These are phyloP conservation scores for Meloidogyne hapla DNA, from an alignment of 1,140 invertebrate species.

Conservation along the genomic window DNA sequence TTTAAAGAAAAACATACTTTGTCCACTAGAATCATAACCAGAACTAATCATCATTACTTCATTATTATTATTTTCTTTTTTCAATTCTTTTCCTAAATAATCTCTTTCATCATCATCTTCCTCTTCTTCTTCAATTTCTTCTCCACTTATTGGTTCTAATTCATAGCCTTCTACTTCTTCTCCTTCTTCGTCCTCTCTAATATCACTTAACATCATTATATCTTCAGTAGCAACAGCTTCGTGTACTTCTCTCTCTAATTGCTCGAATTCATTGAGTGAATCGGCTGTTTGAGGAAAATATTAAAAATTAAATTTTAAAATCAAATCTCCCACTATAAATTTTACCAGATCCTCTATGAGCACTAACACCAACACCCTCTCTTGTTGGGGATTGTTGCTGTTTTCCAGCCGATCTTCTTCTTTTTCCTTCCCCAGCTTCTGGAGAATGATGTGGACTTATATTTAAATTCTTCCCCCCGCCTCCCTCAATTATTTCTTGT, in stretches of 20 bases:
- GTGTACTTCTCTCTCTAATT: constrained; percentile 50
- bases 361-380: background rate
- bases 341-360: background rate
- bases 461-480: background rate
- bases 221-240: constrained; percentile 28
- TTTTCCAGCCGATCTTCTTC: constrained; percentile 20
- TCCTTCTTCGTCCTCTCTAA: constrained; percentile 27
- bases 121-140: constrained; percentile 21
- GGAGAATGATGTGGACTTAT: background rate
- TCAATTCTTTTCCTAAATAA: background rate
- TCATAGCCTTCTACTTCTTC: constrained; percentile 19
- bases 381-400: background rate
- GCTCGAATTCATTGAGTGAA: constrained; percentile 58
- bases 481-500: constrained; percentile 14
- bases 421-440: background rate
- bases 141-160: constrained; percentile 14
- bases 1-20: too few relatives aligned
- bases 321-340: too few relatives aligned
- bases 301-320: constrained; percentile 9
- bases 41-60: background rate
- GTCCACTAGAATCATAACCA: background rate
- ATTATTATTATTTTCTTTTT: constrained; percentile 3
- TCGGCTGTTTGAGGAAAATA: constrained; percentile 26
- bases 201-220: constrained; percentile 45
- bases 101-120: constrained; percentile 29